Evolutionary conservation across 2,113 vertebrate species (phyloP).

Genomic region (Laterallus jamaicensis): DNA sequence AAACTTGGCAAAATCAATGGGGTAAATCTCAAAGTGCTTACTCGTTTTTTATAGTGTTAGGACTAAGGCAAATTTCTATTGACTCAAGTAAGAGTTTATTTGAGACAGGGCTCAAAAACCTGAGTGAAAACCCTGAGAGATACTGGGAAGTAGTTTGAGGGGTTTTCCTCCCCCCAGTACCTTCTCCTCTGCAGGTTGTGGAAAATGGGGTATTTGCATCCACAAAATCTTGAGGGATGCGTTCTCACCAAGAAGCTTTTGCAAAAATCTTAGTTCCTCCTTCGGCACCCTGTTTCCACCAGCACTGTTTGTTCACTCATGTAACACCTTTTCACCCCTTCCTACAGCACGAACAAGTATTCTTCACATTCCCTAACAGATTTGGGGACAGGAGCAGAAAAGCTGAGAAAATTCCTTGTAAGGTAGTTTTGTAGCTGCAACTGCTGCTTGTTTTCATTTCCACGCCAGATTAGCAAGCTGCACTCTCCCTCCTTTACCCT

Average conservation of each 20-base stretch:
- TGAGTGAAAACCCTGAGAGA: background rate
- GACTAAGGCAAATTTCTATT: conserved; percentile 52
- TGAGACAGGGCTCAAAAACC: background rate
- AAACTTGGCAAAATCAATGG: conserved; percentile 65
- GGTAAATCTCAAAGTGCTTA: conserved; percentile 49
- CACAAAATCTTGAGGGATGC: background rate
- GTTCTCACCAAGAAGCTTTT: background rate
- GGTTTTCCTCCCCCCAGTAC: background rate
- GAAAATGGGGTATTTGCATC: background rate
- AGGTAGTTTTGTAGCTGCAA: background rate
- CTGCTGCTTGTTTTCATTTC: background rate
- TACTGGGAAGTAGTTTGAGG: background rate
- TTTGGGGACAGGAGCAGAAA: background rate
- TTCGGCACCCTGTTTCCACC: background rate
- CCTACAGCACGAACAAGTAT: conserved; percentile 17
- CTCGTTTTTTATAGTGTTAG: background rate
- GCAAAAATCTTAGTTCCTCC: background rate
- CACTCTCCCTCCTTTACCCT: background rate
- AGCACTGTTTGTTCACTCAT: background rate
- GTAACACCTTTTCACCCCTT: background rate
- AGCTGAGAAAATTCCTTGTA: conserved; percentile 5
- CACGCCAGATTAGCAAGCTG: background rate
- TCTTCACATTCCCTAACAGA: background rate
- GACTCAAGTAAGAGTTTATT: background rate
- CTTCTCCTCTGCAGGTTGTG: background rate